Conservation (phyloP, 2,888 invertebrate species). For the Idaea straminata region DNA sequence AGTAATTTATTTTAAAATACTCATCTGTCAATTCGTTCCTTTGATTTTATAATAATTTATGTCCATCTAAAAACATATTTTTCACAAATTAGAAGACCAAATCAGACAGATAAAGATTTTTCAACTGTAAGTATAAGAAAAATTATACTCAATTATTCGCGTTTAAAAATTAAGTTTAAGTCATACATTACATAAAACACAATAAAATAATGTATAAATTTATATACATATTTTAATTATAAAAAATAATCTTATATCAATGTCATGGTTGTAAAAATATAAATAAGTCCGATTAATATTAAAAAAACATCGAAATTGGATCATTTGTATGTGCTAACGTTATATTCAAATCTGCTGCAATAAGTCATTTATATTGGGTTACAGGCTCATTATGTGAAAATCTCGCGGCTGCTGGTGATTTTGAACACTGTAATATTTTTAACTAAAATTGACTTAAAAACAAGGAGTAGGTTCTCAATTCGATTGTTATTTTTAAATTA, state of each 20-base stretch:
- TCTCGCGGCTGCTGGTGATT: not conserved
- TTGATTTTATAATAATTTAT: not conserved
- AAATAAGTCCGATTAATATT: constrained; percentile 12
- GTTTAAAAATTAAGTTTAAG: not conserved
- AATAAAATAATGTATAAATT: not conserved
- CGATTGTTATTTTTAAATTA: no score
- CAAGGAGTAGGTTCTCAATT: no score
- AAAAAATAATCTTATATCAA: constrained; percentile 24
- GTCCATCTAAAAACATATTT: not conserved
- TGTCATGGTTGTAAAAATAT: constrained; percentile 38
- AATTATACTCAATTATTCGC: not conserved
- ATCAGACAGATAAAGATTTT: not conserved
- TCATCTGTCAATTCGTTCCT: constrained; percentile 30
- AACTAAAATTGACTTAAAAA: no score
- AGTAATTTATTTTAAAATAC: constrained; percentile 32
- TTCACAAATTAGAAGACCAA: not conserved
- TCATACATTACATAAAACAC: not conserved
- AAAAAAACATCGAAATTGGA: constrained; percentile 7
- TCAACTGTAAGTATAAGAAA: not conserved
- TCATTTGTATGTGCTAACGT: not conserved
- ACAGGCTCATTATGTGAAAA: not conserved
- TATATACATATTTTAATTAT: constrained; percentile 3
- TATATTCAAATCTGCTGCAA: constrained; percentile 4
- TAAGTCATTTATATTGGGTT: not conserved
- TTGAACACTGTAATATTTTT: not conserved